Percentiles rank a stretch among this genome's conserved stretches.
These are phyloP conservation scores for Macrobrachium rosenbergii DNA, from an alignment of 1,140 invertebrate genomes.

Conservation along the genomic window DNA sequence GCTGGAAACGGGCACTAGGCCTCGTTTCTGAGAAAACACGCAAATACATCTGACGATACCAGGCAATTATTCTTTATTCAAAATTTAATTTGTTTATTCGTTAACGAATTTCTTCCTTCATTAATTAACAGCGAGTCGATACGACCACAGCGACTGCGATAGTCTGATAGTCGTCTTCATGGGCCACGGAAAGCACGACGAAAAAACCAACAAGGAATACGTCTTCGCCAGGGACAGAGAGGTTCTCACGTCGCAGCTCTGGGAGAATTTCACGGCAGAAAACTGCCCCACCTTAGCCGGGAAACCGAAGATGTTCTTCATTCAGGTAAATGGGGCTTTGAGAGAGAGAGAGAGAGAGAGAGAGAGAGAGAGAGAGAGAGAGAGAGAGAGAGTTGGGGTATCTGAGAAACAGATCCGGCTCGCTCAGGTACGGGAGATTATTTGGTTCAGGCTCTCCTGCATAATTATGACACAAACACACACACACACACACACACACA, in stretches of 20 bases:
- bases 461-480: not conserved
- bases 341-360: too few relatives aligned
- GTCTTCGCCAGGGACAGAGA: not conserved
- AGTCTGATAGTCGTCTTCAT: not conserved
- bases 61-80: too few relatives aligned
- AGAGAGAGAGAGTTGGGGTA: too few relatives aligned
- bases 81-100: too few relatives aligned
- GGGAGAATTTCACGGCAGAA: not conserved
- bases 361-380: too few relatives aligned
- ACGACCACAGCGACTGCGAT: conserved; percentile 1
- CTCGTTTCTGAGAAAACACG: too few relatives aligned
- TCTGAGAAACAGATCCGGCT: not conserved
- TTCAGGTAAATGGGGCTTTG: not conserved
- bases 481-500: not conserved
- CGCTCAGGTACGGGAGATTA: not conserved
- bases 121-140: not conserved
- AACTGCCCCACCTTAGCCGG: not conserved
- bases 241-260: not conserved
- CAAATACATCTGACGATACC: too few relatives aligned
- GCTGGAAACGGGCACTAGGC: too few relatives aligned
- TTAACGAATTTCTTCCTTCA: not conserved
- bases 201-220: not conserved
- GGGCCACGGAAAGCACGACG: not conserved
- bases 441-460: not conserved
- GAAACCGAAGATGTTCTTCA: conserved; percentile 4